phyloP scores from a whole-genome alignment of 2,797 vertebrate species.

The Diceros bicornis region DNA sequence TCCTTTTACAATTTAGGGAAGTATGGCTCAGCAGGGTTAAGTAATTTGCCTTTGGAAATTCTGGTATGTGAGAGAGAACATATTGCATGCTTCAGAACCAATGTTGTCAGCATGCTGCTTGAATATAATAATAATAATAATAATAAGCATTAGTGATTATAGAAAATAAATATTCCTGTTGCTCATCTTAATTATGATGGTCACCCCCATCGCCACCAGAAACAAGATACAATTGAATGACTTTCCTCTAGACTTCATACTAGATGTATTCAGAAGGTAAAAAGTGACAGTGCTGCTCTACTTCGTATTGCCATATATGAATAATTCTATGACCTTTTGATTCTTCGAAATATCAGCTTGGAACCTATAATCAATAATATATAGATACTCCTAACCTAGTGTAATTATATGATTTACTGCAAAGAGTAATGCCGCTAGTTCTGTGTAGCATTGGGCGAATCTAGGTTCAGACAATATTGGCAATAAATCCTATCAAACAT shows the following conservation, averaged over 20 bases:
- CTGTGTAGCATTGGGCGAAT: neutral
- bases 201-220: neutral
- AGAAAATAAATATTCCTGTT: conserved; percentile 6
- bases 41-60: conserved; percentile 71
- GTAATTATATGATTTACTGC: conserved; percentile 1
- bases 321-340: conserved; percentile 37
- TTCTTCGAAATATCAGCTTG: conserved; percentile 51
- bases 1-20: conserved; percentile 58
- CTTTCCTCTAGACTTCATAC: neutral
- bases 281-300: neutral
- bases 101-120: neutral
- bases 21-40: conserved; percentile 38
- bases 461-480: neutral
- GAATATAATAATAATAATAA: conserved; percentile 57
- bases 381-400: neutral
- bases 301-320: neutral
- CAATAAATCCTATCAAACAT: neutral
- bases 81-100: neutral
- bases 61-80: neutral
- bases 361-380: conserved; percentile 45
- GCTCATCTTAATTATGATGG: neutral
- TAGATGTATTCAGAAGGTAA: neutral
- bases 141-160: neutral
- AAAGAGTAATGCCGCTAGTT: neutral
- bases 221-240: neutral